Conservation (phyloP, 2,888 invertebrate genomes). For the Athalia rosae region DNA sequence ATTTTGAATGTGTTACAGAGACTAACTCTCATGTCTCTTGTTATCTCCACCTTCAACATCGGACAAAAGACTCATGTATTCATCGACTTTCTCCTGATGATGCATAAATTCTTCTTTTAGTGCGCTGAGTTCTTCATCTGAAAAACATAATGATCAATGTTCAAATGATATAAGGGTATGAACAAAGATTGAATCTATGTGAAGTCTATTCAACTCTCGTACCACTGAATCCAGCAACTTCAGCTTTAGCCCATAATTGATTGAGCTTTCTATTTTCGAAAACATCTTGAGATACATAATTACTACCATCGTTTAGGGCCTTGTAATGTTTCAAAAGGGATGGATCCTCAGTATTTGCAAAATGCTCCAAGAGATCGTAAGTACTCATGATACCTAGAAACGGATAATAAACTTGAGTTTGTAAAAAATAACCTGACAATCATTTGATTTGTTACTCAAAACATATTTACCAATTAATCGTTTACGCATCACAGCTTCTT, state of each 20-base stretch:
- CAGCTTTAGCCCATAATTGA: conserved; percentile 92
- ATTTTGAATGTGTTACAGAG: conserved; percentile 38
- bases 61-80: conserved; percentile 87
- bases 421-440: conserved; percentile 9
- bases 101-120: conserved; percentile 92
- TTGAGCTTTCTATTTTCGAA: conserved; percentile 94
- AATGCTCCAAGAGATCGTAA: conserved; percentile 87
- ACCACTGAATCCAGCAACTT: conserved; percentile 88
- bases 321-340: conserved; percentile 77
- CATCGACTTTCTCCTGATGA: conserved; percentile 94
- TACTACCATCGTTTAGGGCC: conserved; percentile 70
- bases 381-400: conserved; percentile 82
- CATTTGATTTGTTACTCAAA: conserved; percentile 37
- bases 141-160: background rate
- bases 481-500: conserved; percentile 86
- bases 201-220: conserved; percentile 36
- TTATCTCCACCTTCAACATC: conserved; percentile 79
- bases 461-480: conserved; percentile 80
- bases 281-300: conserved; percentile 79
- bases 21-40: conserved; percentile 80
- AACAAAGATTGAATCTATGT: background rate
- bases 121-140: conserved; percentile 85
- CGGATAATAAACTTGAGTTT: conserved; percentile 35
- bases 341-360: conserved; percentile 81
- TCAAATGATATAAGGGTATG: background rate